Evolutionary conservation across 2,797 vertebrate genomes (phyloP), one percentile per base, ranked within the genome.

Genomic region (Denticeps clupeoides): DNA sequence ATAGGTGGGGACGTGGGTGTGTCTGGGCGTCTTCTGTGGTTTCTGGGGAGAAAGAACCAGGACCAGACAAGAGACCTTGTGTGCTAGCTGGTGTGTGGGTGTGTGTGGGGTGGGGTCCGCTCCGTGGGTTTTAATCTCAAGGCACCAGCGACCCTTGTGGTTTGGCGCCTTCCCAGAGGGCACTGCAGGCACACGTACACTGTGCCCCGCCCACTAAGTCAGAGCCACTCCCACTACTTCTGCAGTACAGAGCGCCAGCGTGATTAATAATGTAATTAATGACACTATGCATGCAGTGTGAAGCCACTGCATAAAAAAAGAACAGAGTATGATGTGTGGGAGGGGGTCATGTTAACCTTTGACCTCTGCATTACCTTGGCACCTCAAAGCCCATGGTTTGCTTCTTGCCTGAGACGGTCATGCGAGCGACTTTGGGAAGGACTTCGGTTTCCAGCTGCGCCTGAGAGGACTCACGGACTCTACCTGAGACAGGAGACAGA

Each of bases 391-490:
- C 95, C 88, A 93, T 92, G 49, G 88, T 91, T 49, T 91, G 91
- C 78, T 97, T 99, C 82, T 90, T 99, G 65, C 95, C 93, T 55
- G 93, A 95, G 45, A 99, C 81, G 3, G 90, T 97, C 93, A 98
- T 97, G 65, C 90, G 89, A 56, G 92, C 85, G 74, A 97, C 86
- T 84, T 99, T 99, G 45, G 91, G 88, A 32, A 97, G 74, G 65
- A 96, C 82, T 60, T 97, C 91, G 31, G 75, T 78, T 60, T 98
- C 94, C 75, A 79, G 64, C 72, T 77, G 84, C 65, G 68, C 73
- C 56, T 78, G 75, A 45, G 82, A 68, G 22, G 47, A 71, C 53
- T 87, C 88, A 60, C 79, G 62, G 70, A 69, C 71, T 89, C 89
- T 97, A 72, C 84, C 94, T 99, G 73, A 48, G 11, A 35, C 13